Evolutionary conservation across 1,140 invertebrate genomes (phyloP).

Genomic region (Philaenus spumarius): DNA sequence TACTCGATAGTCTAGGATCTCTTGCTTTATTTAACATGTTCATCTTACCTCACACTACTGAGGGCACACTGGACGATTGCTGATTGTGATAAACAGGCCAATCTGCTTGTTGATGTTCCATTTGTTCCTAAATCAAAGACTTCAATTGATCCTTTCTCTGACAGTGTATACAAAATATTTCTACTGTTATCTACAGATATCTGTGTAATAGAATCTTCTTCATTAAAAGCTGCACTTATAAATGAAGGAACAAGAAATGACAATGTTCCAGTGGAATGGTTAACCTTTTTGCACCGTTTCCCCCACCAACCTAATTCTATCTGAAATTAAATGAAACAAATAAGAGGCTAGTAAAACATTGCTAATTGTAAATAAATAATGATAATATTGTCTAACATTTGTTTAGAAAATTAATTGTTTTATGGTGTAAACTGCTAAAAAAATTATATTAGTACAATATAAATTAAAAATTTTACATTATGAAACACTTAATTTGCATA

Average conservation of each 20-base stretch:
- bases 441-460: too few species aligned
- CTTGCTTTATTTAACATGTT: too few species aligned
- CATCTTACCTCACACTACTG: conserved; percentile 64
- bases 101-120: conserved; percentile 60
- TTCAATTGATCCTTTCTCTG: conserved; percentile 72
- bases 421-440: conserved; percentile 10
- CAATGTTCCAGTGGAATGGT: conserved; percentile 82
- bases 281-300: conserved; percentile 90
- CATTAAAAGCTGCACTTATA: conserved; percentile 69
- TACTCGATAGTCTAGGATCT: too few species aligned
- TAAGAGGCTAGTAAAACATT: background rate
- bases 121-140: conserved; percentile 85
- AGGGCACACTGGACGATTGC: conserved; percentile 70
- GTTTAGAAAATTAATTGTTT: background rate
- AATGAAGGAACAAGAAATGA: conserved; percentile 91
- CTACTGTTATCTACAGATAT: conserved; percentile 86
- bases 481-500: too few species aligned
- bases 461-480: too few species aligned
- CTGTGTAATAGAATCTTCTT: conserved; percentile 84
- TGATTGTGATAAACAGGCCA: conserved; percentile 71
- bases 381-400: background rate
- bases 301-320: conserved; percentile 88
- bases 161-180: conserved; percentile 85
- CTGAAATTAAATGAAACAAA: conserved; percentile 39
- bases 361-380: background rate